Evolutionary conservation across 2,113 vertebrate species (phyloP).

Genomic region (Entelurus aequoreus): DNA sequence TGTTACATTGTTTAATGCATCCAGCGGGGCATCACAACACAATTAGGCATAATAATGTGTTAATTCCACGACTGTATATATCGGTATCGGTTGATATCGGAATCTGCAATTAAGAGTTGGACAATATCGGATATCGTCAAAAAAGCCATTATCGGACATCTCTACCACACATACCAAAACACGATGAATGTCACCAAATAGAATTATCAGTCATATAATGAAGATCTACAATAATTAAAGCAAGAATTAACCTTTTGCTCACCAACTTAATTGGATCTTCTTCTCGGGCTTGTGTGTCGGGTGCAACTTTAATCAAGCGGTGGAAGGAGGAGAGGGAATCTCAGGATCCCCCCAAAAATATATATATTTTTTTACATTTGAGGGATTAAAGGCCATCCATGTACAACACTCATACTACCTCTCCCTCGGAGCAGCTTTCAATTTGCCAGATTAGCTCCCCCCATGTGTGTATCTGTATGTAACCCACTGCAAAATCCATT

Average conservation of each 20-base stretch:
- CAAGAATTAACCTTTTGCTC: neutral
- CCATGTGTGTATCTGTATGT: slow-evolving; percentile 40
- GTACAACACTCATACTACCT: slow-evolving; percentile 41
- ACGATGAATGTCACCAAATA: no score
- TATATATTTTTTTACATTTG: slow-evolving; percentile 52
- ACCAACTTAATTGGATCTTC: slow-evolving; percentile 6
- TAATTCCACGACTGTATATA: no score
- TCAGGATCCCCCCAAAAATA: slow-evolving; percentile 39
- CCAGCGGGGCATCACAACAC: no score
- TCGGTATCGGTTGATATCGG: no score
- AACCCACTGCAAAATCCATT: slow-evolving; percentile 33
- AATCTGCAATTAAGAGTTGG: no score
- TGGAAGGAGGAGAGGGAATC: slow-evolving; percentile 21
- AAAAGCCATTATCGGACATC: no score
- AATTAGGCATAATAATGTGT: no score
- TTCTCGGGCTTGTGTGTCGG: slow-evolving; percentile 11
- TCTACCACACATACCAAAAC: no score
- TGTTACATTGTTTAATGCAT: no score
- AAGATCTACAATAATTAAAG: no score
- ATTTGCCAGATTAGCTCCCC: slow-evolving; percentile 69
- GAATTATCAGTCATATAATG: no score
- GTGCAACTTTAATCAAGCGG: slow-evolving; percentile 58
- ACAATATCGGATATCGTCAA: no score
- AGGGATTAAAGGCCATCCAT: slow-evolving; percentile 46
- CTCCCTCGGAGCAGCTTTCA: slow-evolving; percentile 58